Conservation (phyloP, 2,113 vertebrate species). For the Athene cunicularia region DNA sequence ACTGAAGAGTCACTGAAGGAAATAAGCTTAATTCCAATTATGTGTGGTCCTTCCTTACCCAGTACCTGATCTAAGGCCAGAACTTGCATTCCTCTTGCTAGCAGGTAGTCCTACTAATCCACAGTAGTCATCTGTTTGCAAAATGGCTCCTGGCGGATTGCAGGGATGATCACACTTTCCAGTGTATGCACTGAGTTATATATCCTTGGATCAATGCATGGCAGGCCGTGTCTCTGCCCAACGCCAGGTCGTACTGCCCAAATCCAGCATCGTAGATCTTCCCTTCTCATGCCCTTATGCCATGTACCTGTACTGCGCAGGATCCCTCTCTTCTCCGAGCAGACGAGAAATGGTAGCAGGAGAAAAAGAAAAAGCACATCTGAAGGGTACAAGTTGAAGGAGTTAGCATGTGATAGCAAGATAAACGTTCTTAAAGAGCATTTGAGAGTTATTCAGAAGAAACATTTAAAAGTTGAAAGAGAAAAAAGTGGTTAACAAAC, state of each 20-base stretch:
- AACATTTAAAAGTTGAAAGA: background rate
- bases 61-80: background rate
- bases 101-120: background rate
- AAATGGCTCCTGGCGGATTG: background rate
- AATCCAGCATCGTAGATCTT: background rate
- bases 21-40: background rate
- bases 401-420: background rate
- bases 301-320: background rate
- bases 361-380: background rate
- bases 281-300: background rate
- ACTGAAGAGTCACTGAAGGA: background rate
- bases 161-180: background rate
- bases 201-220: background rate
- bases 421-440: background rate
- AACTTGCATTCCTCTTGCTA: background rate
- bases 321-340: background rate
- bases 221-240: background rate
- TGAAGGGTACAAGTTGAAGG: background rate
- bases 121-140: background rate
- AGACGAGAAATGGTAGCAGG: background rate
- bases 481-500: background rate
- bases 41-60: background rate
- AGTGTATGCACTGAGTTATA: background rate
- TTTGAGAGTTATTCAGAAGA: background rate
- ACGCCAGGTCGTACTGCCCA: rapidly evolving